These are phyloP conservation scores for Noctilio leporinus DNA, from an alignment of 2,113 vertebrate genomes.

Conservation along the genomic window DNA sequence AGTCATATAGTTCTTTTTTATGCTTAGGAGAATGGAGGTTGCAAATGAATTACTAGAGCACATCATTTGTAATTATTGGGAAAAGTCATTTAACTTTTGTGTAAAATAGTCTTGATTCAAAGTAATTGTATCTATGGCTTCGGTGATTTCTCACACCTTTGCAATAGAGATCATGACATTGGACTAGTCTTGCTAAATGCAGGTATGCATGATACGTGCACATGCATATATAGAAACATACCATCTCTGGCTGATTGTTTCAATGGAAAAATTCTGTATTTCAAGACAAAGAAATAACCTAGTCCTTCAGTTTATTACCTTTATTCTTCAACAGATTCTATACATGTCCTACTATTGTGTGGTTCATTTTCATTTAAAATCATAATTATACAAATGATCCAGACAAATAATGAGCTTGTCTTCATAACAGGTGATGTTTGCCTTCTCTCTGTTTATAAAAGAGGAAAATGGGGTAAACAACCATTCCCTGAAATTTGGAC, in stretches of 20 bases:
- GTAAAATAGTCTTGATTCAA: neutral
- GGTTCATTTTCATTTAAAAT: slow-evolving; percentile 19
- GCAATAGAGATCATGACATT: neutral
- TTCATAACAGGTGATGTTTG: slow-evolving; percentile 34
- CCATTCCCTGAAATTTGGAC: slow-evolving; percentile 42
- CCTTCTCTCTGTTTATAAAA: slow-evolving; percentile 59
- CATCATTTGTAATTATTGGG: neutral
- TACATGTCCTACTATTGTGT: neutral
- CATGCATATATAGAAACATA: neutral
- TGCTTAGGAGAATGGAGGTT: neutral
- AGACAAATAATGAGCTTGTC: slow-evolving; percentile 59
- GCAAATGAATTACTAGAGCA: neutral
- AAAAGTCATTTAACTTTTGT: neutral
- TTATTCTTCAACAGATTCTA: neutral
- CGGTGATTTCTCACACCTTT: neutral
- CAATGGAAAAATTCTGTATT: neutral
- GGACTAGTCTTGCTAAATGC: neutral
- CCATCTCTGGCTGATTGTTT: neutral
- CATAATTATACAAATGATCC: slow-evolving; percentile 46
- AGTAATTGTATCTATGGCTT: neutral
- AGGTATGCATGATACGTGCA: neutral
- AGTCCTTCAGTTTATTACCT: neutral
- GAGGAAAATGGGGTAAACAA: slow-evolving; percentile 58
- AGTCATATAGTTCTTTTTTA: neutral
- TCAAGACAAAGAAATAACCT: neutral